Percentiles rank a stretch among this genome's conserved stretches.
Evolutionary conservation across 2,797 vertebrate species (phyloP).

Genomic region (Clarias pachynema): DNA sequence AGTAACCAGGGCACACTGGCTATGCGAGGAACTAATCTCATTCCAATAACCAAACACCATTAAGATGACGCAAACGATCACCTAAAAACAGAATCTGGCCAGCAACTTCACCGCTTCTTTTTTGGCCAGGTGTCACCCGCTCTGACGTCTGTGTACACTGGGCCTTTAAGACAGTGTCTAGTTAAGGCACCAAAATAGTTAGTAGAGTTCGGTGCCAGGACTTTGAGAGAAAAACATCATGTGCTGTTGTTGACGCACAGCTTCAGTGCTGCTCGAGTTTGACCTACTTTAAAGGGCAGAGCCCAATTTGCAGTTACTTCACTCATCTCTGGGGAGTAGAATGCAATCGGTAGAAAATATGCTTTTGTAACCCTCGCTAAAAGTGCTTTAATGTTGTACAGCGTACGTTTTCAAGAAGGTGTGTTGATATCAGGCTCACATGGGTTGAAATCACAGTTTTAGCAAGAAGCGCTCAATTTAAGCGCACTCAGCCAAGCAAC

Average conservation of each 20-base stretch:
- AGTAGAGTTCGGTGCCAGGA: conserved; percentile 54
- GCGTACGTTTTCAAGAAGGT: conserved; percentile 38
- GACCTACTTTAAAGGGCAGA: conserved; percentile 68
- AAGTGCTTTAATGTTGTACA: conserved; percentile 42
- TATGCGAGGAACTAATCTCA: conserved; percentile 15
- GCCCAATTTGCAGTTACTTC: conserved; percentile 55
- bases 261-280: conserved; percentile 56
- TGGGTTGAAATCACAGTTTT: conserved; percentile 25
- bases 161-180: conserved; percentile 49
- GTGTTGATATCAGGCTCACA: conserved; percentile 49
- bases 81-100: conserved; percentile 31
- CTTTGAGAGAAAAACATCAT: conserved; percentile 61
- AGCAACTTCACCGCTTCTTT: not conserved
- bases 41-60: conserved; percentile 23
- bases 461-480: conserved; percentile 43
- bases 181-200: conserved; percentile 49
- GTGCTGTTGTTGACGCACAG: conserved; percentile 64
- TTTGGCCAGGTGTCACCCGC: conserved; percentile 32
- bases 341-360: conserved; percentile 23
- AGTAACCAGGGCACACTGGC: conserved; percentile 13
- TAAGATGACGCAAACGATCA: conserved; percentile 59
- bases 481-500: conserved; percentile 18
- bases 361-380: conserved; percentile 49
- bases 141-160: conserved; percentile 30
- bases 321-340: conserved; percentile 47